Conservation (phyloP, 1,140 invertebrate species). For the Bombus pascuorum region DNA sequence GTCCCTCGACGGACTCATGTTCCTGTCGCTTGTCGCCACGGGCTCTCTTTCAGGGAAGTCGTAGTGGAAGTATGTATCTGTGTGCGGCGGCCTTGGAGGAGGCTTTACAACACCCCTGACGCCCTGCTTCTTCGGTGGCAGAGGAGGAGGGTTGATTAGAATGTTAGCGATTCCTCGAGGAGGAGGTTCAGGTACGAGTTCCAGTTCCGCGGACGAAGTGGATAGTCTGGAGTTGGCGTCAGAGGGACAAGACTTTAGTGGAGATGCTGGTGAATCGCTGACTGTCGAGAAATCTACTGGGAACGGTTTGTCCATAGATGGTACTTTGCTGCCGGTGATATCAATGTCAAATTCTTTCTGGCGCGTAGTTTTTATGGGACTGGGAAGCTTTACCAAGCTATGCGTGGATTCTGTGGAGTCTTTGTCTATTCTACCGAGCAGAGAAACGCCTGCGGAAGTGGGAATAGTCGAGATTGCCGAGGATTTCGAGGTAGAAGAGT, state of each 20-base stretch:
- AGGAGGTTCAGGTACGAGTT: conserved; percentile 87
- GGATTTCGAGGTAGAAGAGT: conserved; percentile 67
- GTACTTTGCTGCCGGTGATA: conserved; percentile 55
- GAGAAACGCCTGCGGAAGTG: background rate
- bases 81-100: conserved; percentile 86
- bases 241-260: conserved; percentile 73
- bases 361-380: conserved; percentile 76
- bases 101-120: conserved; percentile 81
- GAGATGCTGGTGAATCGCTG: conserved; percentile 75
- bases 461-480: background rate
- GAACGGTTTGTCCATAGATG: conserved; percentile 74
- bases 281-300: conserved; percentile 77
- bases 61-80: conserved; percentile 84
- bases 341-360: conserved; percentile 75
- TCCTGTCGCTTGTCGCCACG: conserved; percentile 59
- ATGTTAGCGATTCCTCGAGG: conserved; percentile 85
- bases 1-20: conserved; percentile 66
- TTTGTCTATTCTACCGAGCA: conserved; percentile 53
- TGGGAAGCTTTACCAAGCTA: conserved; percentile 74
- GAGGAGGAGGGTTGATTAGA: conserved; percentile 89
- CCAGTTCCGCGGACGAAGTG: conserved; percentile 78
- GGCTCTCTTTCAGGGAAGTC: conserved; percentile 85
- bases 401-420: conserved; percentile 58
- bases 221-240: conserved; percentile 77
- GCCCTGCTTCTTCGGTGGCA: conserved; percentile 91